phyloP scores from a whole-genome alignment of 2,888 invertebrate species.

The Eilema griseolum region DNA sequence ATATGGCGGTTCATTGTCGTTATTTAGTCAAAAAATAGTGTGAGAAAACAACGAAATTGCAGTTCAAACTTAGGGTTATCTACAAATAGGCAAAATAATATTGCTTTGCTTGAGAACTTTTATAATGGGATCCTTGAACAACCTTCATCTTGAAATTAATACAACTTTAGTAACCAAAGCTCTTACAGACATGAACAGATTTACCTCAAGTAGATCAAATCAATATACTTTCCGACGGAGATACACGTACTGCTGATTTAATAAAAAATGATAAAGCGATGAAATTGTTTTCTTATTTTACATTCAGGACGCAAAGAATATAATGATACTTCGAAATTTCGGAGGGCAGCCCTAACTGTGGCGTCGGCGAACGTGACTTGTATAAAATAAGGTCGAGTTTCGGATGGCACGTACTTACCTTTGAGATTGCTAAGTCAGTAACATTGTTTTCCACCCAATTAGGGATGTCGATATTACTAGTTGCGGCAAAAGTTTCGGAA shows the following conservation, averaged over 20 bases:
- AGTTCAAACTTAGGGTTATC: too few species aligned
- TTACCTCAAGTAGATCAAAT: conserved; percentile 1
- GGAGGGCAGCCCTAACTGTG: conserved; percentile 52
- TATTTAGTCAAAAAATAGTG: too few species aligned
- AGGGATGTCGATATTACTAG: conserved; percentile 59
- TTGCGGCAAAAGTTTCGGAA: conserved; percentile 23
- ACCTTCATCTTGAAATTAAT: neutral
- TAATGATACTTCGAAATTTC: conserved; percentile 63
- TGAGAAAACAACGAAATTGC: too few species aligned
- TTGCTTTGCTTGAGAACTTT: too few species aligned
- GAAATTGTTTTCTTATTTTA: conserved; percentile 61
- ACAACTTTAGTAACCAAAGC: neutral
- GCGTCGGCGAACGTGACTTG: conserved; percentile 66
- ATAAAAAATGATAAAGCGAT: conserved; percentile 35
- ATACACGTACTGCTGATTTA: conserved; percentile 6
- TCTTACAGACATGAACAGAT: neutral
- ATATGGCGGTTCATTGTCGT: too few species aligned
- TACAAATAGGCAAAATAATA: too few species aligned
- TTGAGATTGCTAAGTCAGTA: conserved; percentile 65
- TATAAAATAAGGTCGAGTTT: conserved; percentile 61
- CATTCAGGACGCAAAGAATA: conserved; percentile 63
- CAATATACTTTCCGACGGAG: neutral
- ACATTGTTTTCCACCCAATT: conserved; percentile 68
- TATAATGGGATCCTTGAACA: neutral
- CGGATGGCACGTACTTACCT: conserved; percentile 54